Conservation (phyloP, 2,888 invertebrate genomes). For the Caenorhabditis sulstoni region DNA sequence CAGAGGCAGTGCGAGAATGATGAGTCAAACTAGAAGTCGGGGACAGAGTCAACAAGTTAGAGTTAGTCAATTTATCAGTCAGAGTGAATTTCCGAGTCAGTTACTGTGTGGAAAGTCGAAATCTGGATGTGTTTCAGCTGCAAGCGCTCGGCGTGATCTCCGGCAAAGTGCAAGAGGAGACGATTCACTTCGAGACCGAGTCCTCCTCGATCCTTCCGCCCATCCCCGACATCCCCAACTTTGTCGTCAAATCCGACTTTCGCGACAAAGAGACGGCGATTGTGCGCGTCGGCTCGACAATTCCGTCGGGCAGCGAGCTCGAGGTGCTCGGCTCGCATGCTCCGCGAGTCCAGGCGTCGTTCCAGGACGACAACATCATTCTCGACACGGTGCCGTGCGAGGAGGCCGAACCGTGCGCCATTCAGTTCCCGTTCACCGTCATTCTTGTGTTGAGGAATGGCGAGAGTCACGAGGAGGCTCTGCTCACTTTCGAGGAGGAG, state of each 20-base stretch:
- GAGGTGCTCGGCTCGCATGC: constrained; percentile 44
- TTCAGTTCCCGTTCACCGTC: constrained; percentile 44
- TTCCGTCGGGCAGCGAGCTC: constrained; percentile 32
- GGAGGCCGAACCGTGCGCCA: constrained; percentile 27
- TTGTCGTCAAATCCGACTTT: constrained; percentile 45
- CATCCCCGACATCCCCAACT: constrained; percentile 46
- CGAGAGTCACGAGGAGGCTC: constrained; percentile 30
- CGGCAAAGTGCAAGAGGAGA: constrained; percentile 49
- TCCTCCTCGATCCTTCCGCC: constrained; percentile 22
- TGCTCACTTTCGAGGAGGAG: constrained; percentile 49
- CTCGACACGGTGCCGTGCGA: constrained; percentile 51
- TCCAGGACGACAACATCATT: constrained; percentile 46
- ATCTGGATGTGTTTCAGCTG: too few relatives aligned
- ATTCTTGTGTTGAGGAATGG: constrained; percentile 39
- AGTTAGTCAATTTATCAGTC: too few relatives aligned
- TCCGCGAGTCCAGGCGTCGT: constrained; percentile 33
- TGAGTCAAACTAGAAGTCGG: too few relatives aligned
- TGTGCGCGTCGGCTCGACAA: constrained; percentile 32
- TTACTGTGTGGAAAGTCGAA: too few relatives aligned
- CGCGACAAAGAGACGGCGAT: constrained; percentile 48
- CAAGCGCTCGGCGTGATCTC: constrained; percentile 59
- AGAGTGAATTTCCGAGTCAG: too few relatives aligned
- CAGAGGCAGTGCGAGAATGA: too few relatives aligned
- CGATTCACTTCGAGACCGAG: constrained; percentile 20
- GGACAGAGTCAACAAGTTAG: too few relatives aligned